These are phyloP conservation scores for Anguilla rostrata DNA, from an alignment of 2,113 vertebrate genomes.

Conservation along the genomic window DNA sequence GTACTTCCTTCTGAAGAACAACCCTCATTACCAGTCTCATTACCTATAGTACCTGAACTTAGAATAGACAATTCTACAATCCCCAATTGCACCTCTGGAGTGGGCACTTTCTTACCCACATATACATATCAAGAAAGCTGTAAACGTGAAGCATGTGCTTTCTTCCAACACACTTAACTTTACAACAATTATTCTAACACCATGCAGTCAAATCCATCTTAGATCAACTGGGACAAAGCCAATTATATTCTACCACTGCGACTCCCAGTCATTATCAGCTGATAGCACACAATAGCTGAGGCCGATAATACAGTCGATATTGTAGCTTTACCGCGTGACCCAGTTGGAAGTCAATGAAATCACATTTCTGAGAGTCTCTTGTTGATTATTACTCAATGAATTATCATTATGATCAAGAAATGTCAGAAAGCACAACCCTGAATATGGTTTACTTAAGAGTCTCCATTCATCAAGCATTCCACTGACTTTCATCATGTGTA, in stretches of 20 bases:
- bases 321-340: not conserved
- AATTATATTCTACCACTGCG: no score
- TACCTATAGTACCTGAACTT: not conserved
- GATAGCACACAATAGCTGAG: not conserved
- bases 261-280: not conserved
- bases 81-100: not conserved
- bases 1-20: not conserved
- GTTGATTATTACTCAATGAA: not conserved
- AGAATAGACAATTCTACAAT: not conserved
- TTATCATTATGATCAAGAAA: not conserved
- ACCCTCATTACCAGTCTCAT: not conserved
- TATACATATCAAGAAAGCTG: not conserved
- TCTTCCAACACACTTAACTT: not conserved
- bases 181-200: not conserved
- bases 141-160: not conserved
- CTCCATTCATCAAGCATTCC: constrained; percentile 33
- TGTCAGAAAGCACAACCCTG: not conserved
- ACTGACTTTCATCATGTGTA: constrained; percentile 24
- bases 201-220: not conserved
- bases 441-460: not conserved
- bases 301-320: no score
- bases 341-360: not conserved
- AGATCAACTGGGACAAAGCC: not conserved
- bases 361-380: not conserved
- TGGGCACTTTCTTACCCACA: not conserved